Evolutionary conservation across 2,113 vertebrate genomes (phyloP), one percentile per base, ranked within the genome.

Genomic region (Alligator sinensis): DNA sequence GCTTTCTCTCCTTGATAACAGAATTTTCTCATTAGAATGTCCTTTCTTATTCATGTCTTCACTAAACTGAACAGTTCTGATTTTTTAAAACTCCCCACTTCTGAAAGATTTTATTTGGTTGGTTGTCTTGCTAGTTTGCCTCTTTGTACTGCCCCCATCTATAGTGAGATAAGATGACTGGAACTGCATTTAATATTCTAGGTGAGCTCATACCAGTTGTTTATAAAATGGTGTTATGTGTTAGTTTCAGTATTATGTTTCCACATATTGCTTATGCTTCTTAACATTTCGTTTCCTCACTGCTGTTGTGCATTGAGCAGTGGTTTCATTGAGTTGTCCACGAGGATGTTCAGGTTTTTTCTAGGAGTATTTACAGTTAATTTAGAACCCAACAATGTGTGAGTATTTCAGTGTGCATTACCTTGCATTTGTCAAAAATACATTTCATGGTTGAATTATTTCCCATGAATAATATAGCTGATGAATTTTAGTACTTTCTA

Each of bases 141-240:
- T 12, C 47, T 47, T 47, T 47, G 47, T 47, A 47, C 34, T 47
- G 34, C 47, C 47, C 4, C 4, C n/a, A 66, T 57, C 12, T 93
- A 87, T 90, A 85, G 47, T 91, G 62, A 91, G n/a, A 83, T 18
- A 38, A 0, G 1, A 30, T 28, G 74, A 92, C 22, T 75, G 82
- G 61, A 87, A 89, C 5, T 63, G 47, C 90, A 89, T 72, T 54
- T 75, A 90, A 90, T 91, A 76, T 83, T 74, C 55, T 77, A 95
- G 91, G n/a, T 21, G 18, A 76, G 82, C 28, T 88, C 77, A 87
- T 61, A 83, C 7, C 84, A 66, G 15, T 54, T 90, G 85, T 90
- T 93, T 95, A 62, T 24, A 61, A 14, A n/a, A 38, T 59, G 15
- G 80, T 84, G 12, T 68, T 90, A 54, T 28, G 55, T 75, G 72